Evolutionary conservation across 2,888 invertebrate genomes (phyloP).

Genomic region (Idaea biselata): DNA sequence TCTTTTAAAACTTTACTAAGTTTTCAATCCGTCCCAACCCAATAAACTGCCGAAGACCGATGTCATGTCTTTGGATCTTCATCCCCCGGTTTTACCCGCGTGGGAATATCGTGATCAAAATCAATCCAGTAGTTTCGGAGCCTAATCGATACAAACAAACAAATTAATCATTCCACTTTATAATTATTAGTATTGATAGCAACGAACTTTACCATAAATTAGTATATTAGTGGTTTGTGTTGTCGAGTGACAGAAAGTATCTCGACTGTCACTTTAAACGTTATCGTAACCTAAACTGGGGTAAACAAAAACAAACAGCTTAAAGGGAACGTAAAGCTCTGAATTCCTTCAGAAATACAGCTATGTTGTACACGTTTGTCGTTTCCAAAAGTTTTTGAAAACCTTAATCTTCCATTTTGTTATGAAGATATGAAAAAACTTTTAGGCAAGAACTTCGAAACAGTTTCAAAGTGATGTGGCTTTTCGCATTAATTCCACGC

Average conservation of each 20-base stretch:
- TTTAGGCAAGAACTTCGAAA: neutral
- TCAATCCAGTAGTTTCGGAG: no score
- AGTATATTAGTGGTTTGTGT: no score
- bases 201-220: no score
- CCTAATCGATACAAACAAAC: no score
- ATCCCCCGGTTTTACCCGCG: no score
- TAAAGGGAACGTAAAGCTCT: neutral
- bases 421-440: slow-evolving; percentile 1
- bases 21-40: no score
- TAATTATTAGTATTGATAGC: no score
- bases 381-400: slow-evolving; percentile 1
- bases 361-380: neutral
- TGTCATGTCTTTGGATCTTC: no score
- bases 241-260: neutral
- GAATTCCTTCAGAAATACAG: neutral
- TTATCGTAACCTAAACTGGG: neutral
- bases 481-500: neutral
- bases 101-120: no score
- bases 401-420: neutral
- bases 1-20: no score
- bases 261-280: neutral
- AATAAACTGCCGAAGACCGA: no score
- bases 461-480: neutral
- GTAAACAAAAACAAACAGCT: neutral
- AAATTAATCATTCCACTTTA: no score